phyloP scores from a whole-genome alignment of 1,140 invertebrate genomes.

The Micrasema minimum region DNA sequence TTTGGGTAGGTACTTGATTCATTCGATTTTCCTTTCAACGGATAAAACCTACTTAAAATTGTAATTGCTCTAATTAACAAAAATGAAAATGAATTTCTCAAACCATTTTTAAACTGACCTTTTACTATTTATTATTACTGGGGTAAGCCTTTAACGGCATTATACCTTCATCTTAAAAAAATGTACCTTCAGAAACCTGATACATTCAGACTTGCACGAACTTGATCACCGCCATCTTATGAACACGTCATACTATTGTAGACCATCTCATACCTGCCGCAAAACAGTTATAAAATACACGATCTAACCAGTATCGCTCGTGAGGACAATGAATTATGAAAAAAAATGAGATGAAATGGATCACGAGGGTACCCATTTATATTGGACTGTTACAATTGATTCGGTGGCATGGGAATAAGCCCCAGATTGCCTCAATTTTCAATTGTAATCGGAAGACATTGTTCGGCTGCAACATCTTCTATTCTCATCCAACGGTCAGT shows the following conservation, averaged over 20 bases:
- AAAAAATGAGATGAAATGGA: slow-evolving; percentile 40
- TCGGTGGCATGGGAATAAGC: slow-evolving; percentile 35
- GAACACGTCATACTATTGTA: slow-evolving; percentile 2
- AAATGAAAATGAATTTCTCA: background rate
- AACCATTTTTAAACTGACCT: background rate
- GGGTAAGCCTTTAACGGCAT: background rate
- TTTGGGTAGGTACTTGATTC: too few relatives aligned
- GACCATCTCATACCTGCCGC: slow-evolving; percentile 13
- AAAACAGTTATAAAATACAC: slow-evolving; percentile 44
- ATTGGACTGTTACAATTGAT: slow-evolving; percentile 44
- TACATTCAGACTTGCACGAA: slow-evolving; percentile 22
- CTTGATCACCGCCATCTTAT: slow-evolving; percentile 23
- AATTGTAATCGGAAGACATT: slow-evolving; percentile 26
- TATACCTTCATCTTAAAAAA: slow-evolving; percentile 2
- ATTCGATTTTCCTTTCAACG: too few relatives aligned
- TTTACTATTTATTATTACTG: background rate
- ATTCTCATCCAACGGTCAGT: slow-evolving; percentile 24
- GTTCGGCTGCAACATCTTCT: background rate
- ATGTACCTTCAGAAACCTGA: slow-evolving; percentile 42
- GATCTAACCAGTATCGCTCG: slow-evolving; percentile 45
- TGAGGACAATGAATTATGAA: slow-evolving; percentile 40
- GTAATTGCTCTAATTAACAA: too few relatives aligned
- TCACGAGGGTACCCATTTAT: slow-evolving; percentile 25
- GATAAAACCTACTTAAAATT: too few relatives aligned
- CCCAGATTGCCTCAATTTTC: slow-evolving; percentile 12